These are phyloP conservation scores for Eumaeus atala DNA, from an alignment of 1,140 invertebrate species.

Conservation along the genomic window DNA sequence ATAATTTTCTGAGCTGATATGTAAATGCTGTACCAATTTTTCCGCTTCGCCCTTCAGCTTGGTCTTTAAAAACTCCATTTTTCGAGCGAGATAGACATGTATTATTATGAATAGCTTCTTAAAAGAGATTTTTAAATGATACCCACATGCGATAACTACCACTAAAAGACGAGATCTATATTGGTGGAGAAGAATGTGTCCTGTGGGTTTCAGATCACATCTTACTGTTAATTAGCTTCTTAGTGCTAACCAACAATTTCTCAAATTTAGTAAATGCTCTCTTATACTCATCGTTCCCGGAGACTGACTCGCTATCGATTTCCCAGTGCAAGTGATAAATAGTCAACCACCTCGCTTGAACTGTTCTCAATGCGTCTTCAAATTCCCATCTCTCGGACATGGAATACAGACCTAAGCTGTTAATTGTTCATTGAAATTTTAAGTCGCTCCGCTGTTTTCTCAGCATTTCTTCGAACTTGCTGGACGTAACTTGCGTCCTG, in stretches of 20 bases:
- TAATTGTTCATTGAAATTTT: not conserved
- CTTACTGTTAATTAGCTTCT: slow-evolving; percentile 13
- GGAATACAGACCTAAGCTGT: not conserved
- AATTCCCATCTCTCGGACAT: slow-evolving; percentile 20
- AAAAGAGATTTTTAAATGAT: slow-evolving; percentile 16
- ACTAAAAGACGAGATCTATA: slow-evolving; percentile 12
- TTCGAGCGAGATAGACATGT: not conserved
- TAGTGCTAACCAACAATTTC: not conserved
- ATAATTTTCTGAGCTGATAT: too few species aligned
- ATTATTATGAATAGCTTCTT: slow-evolving; percentile 10
- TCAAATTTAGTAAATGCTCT: slow-evolving; percentile 4
- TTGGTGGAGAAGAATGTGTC: slow-evolving; percentile 11
- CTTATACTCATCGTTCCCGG: slow-evolving; percentile 6
- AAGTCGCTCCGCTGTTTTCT: not conserved
- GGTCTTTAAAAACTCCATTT: slow-evolving; percentile 4
- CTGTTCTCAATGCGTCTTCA: not conserved
- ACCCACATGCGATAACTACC: slow-evolving; percentile 17
- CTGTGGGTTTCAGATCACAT: slow-evolving; percentile 13
- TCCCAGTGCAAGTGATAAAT: not conserved
- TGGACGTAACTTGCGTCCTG: not conserved
- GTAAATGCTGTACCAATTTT: too few species aligned
- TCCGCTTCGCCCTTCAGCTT: too few species aligned
- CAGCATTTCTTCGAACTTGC: not conserved
- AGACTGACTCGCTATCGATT: not conserved
- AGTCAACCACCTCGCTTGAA: not conserved